phyloP scores from a whole-genome alignment of 2,113 vertebrate species.

The Lipophrys pholis region DNA sequence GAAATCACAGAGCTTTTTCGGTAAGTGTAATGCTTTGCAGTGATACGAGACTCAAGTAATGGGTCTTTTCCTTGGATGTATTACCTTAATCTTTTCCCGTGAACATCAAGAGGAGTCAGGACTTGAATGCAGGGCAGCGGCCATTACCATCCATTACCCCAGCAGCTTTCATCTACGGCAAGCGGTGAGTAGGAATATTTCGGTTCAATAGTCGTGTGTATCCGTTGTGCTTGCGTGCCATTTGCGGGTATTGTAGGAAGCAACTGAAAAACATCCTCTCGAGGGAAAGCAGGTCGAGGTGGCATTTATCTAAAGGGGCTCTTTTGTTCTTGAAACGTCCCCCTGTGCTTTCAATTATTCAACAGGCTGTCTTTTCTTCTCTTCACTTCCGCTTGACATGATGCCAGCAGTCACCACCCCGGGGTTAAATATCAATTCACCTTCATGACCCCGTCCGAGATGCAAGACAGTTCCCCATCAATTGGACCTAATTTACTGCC shows the following conservation, averaged over 20 bases:
- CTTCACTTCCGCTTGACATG: constrained; percentile 46
- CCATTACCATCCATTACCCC: constrained; percentile 87
- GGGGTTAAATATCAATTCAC: constrained; percentile 55
- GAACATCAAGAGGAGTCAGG: constrained; percentile 85
- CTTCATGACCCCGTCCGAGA: neutral
- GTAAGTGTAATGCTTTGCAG: neutral
- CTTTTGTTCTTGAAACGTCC: constrained; percentile 73
- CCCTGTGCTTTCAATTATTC: constrained; percentile 74
- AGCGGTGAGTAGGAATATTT: constrained; percentile 22
- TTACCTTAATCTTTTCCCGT: constrained; percentile 89
- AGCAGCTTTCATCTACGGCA: constrained; percentile 72
- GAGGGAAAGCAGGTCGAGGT: constrained; percentile 49
- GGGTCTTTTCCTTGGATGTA: constrained; percentile 70
- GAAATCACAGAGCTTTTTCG: constrained; percentile 21
- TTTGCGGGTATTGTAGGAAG: constrained; percentile 58
- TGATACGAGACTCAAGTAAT: neutral
- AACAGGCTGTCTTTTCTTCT: constrained; percentile 58
- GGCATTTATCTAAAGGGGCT: constrained; percentile 70
- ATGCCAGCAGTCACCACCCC: constrained; percentile 40
- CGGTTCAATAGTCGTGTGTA: constrained; percentile 12
- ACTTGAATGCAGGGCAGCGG: constrained; percentile 74
- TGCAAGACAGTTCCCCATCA: neutral
- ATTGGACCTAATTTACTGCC: neutral
- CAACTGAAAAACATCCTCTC: constrained; percentile 60
- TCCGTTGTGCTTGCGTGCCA: constrained; percentile 9